Evolutionary conservation across 1,140 invertebrate genomes (phyloP).

Genomic region (Neoseiulus cucumeris): DNA sequence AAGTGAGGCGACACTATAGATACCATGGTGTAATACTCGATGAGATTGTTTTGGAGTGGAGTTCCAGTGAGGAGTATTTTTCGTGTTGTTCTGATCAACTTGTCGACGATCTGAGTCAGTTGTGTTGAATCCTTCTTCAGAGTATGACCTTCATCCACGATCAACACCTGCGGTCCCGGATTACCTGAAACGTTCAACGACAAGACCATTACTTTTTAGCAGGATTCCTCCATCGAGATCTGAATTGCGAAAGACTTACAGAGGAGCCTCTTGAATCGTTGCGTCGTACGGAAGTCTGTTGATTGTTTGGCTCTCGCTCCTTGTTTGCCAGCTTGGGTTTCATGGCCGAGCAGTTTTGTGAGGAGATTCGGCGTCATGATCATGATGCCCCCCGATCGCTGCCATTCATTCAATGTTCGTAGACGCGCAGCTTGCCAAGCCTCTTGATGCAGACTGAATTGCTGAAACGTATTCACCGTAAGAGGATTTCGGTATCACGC

Average conservation of each 20-base stretch:
- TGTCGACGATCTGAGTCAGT: slow-evolving; percentile 34
- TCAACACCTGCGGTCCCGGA: slow-evolving; percentile 31
- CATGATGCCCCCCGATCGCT: not conserved
- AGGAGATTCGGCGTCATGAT: not conserved
- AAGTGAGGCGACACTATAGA: slow-evolving; percentile 77
- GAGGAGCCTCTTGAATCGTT: not conserved
- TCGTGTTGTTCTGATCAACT: slow-evolving; percentile 45
- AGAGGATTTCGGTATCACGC: no score
- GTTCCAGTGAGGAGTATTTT: slow-evolving; percentile 83
- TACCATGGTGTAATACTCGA: slow-evolving; percentile 35
- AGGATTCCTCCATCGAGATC: no score
- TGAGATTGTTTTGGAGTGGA: slow-evolving; percentile 83
- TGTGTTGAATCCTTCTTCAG: slow-evolving; percentile 72
- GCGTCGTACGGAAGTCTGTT: no score
- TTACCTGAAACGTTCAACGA: no score
- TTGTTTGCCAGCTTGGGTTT: not conserved
- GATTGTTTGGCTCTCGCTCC: no score
- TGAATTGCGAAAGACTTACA: no score
- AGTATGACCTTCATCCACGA: slow-evolving; percentile 86
- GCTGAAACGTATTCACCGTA: no score
- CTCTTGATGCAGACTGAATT: not conserved
- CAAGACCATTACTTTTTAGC: no score
- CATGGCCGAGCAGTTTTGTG: not conserved
- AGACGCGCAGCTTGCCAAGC: not conserved
- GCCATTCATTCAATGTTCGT: not conserved